Evolutionary conservation across 2,888 invertebrate species (phyloP), one percentile per base, ranked within the genome.

Genomic region (Dusona sp.): DNA sequence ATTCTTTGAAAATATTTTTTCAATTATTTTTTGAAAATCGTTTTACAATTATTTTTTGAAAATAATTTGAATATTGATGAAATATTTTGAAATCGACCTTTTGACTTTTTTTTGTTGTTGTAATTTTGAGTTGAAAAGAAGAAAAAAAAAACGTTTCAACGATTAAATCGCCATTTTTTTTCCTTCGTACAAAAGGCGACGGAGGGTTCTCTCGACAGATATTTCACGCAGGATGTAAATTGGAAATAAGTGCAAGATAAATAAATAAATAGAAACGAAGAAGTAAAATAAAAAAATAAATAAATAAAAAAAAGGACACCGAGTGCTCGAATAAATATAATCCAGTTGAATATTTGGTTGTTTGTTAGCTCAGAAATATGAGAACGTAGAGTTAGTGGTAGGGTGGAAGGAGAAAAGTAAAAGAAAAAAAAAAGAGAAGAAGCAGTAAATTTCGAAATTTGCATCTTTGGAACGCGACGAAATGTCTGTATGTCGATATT

Each of bases 171-270:
- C 4, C 0, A 16, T 11, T 61, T 87, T 81, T 83, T 87, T 81
- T 83, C 79, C 87, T 89, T 88, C 84, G 83, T 84, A 80, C 83
- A 85, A 79, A 86, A 85, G 83, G 85, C 77, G 11, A 77, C 75
- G 70, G 64, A 84, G 64, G 54, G n/a, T n/a, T n/a, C n/a, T n/a
- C 70, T 25, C 13, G 57, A 57, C 57, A 57, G 57, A 25, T 25
- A 57, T n/a, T 61, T 29, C 29, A 16, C 61, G 61, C 61, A 29
- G 29, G 29, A 13, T 61, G 6, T 16, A 16, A 1, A 1, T 16
- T 1, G 7, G 29, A 29, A 61, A 61, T 61, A 61, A 61, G 29
- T 29, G 61, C 61, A 13, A 61, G 11, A 29, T 16, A 61, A 61
- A 48, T n/a, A 19, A 48, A n/a, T 13, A 38, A 2, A 45, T 3